Evolutionary conservation across 2,113 vertebrate genomes (phyloP).

Genomic region (Saguinus midas): DNA sequence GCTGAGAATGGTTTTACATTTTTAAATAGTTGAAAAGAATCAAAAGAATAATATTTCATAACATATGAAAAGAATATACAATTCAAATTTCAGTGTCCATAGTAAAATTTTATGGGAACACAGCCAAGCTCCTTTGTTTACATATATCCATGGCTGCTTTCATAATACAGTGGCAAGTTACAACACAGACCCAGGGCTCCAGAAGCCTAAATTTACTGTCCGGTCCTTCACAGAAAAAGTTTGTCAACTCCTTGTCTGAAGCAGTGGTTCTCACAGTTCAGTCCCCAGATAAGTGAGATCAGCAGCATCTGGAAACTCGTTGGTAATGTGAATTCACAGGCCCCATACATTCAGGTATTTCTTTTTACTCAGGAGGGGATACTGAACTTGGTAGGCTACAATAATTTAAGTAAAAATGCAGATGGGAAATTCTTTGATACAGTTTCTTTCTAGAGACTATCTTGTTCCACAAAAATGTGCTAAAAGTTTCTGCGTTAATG

Average conservation of each 20-base stretch:
- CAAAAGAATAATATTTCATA: background rate
- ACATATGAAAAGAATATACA: background rate
- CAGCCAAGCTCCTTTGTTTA: background rate
- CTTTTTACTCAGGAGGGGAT: background rate
- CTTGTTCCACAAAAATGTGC: background rate
- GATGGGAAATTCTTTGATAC: background rate
- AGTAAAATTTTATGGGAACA: background rate
- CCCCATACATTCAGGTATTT: background rate
- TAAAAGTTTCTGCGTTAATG: background rate
- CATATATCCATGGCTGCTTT: background rate
- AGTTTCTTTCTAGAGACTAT: background rate
- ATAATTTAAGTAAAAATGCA: background rate
- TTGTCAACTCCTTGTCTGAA: background rate
- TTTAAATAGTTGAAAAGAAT: background rate
- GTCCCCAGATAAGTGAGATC: background rate
- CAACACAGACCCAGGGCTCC: background rate
- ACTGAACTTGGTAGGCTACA: background rate
- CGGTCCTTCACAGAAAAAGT: background rate
- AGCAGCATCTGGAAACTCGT: background rate
- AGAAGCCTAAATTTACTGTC: background rate
- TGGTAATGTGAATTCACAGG: background rate
- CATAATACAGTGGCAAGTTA: background rate
- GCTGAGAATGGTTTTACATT: background rate
- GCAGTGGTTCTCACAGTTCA: background rate
- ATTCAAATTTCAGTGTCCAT: background rate